Percentiles rank a stretch among this genome's conserved stretches.
These are phyloP conservation scores for Ctenoplectra terminalis DNA, from an alignment of 1,140 invertebrate genomes.

Conservation along the genomic window DNA sequence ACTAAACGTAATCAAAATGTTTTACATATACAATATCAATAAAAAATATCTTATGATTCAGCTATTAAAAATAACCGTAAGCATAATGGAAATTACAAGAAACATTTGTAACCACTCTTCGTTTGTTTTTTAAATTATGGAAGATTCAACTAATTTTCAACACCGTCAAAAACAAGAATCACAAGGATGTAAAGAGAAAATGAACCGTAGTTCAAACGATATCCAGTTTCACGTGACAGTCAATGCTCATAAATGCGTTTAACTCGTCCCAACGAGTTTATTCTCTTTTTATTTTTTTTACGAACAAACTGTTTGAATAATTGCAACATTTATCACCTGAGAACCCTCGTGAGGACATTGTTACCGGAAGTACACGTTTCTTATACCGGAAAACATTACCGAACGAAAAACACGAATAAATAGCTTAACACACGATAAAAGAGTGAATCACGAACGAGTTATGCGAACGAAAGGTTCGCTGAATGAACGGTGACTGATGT, in stretches of 20 bases:
- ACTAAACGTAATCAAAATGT: too few relatives aligned
- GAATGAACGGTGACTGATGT: conserved; percentile 23
- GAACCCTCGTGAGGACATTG: neutral
- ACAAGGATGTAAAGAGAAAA: neutral
- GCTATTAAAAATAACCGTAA: neutral
- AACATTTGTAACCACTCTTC: neutral
- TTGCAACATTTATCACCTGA: conserved; percentile 3
- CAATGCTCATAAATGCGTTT: too few relatives aligned
- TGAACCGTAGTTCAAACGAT: neutral
- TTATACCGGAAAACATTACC: too few relatives aligned
- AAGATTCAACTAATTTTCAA: neutral
- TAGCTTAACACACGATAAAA: neutral
- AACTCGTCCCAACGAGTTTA: neutral
- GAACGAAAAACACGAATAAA: neutral
- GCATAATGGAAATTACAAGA: neutral
- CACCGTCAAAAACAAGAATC: neutral
- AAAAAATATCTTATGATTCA: neutral
- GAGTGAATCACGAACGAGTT: neutral
- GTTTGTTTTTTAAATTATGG: neutral
- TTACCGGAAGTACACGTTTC: neutral
- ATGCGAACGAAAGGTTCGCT: neutral
- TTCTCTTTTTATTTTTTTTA: neutral
- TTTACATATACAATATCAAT: too few relatives aligned
- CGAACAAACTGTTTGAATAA: neutral
- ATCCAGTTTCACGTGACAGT: neutral